Conservation (phyloP, 2,113 vertebrate genomes). For the Trachemys scripta region DNA sequence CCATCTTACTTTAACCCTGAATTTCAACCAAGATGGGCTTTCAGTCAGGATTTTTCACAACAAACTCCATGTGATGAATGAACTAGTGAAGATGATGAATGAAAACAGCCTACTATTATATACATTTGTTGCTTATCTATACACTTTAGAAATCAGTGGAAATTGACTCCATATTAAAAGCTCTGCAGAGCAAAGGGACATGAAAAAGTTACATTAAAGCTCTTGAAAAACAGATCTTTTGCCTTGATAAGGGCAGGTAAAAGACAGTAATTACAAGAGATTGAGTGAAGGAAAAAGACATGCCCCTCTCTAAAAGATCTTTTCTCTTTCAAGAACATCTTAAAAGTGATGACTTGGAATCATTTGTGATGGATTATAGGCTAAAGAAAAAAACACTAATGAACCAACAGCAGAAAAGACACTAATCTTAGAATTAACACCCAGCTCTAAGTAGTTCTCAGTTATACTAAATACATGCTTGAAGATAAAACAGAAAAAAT, state of each 20-base stretch:
- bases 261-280: background rate
- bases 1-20: background rate
- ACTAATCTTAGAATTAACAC: background rate
- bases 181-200: constrained; percentile 22
- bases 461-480: background rate
- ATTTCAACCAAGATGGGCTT: background rate
- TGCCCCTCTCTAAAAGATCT: background rate
- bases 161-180: constrained; percentile 33
- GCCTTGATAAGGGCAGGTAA: constrained; percentile 5
- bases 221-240: background rate
- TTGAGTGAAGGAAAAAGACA: constrained; percentile 27
- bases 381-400: background rate
- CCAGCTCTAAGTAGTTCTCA: background rate
- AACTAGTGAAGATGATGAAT: constrained; percentile 20
- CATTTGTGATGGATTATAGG: background rate
- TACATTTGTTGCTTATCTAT: constrained; percentile 6
- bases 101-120: background rate
- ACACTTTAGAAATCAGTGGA: constrained; percentile 28
- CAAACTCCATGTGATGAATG: constrained; percentile 25
- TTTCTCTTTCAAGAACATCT: constrained; percentile 10
- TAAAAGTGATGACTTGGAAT: background rate
- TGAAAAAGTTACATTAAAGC: constrained; percentile 50
- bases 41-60: constrained; percentile 32
- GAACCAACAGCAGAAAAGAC: background rate
- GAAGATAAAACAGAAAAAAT: background rate